These are phyloP conservation scores for Bombus fervidus DNA, from an alignment of 1,140 invertebrate species.

Conservation along the genomic window DNA sequence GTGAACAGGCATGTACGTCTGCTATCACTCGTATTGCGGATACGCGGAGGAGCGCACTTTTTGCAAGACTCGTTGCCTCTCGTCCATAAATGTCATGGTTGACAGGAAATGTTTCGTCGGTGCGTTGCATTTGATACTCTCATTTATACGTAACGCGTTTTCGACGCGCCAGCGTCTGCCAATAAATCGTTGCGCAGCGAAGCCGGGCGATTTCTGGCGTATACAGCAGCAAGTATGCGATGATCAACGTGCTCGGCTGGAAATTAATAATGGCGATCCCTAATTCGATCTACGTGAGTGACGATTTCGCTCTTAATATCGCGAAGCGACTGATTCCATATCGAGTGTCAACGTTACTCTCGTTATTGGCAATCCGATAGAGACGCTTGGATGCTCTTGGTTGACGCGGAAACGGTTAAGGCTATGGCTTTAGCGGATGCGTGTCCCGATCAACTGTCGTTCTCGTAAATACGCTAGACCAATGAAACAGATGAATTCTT, in stretches of 20 bases:
- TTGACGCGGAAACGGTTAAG: too few species aligned
- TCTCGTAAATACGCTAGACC: background rate
- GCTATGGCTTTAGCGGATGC: background rate
- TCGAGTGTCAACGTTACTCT: conserved; percentile 23
- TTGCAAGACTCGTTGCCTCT: conserved; percentile 50
- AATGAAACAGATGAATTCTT: background rate
- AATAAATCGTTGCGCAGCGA: conserved; percentile 31
- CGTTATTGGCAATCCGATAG: background rate
- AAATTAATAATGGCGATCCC: conserved; percentile 21
- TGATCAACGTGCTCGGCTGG: conserved; percentile 23
- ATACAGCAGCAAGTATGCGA: background rate
- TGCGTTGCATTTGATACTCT: conserved; percentile 46
- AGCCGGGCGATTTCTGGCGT: background rate
- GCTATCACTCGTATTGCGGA: background rate
- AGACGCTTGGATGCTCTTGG: background rate
- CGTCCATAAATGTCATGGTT: conserved; percentile 60
- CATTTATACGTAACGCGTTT: conserved; percentile 48
- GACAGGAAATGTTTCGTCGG: conserved; percentile 42
- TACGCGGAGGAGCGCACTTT: conserved; percentile 2
- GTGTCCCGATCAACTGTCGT: background rate
- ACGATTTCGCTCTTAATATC: conserved; percentile 38
- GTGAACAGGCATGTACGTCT: too few species aligned
- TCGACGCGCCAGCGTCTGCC: background rate
- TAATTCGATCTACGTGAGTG: conserved; percentile 24
- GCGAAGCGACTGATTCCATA: background rate